A percentile compares a stretch with the other conserved stretches of the same genome.
Conservation (phyloP, 2,797 vertebrate species). For the Neosilurus mollespiculum region DNA sequence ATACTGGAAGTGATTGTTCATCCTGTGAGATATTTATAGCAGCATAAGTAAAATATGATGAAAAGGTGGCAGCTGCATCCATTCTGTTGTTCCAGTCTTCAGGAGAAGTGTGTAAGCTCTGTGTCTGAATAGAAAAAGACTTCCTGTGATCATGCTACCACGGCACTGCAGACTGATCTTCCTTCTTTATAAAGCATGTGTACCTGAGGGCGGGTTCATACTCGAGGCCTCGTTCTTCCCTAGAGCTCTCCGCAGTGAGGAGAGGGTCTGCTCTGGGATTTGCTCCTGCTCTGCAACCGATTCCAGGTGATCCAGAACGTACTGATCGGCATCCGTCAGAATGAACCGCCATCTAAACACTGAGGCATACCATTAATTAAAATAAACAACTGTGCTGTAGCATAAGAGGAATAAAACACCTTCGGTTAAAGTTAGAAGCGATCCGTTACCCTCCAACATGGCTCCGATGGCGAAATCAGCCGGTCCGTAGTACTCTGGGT, state of each 20-base stretch:
- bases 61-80: not conserved
- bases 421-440: not conserved
- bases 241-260: slow-evolving; percentile 71
- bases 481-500: slow-evolving; percentile 79
- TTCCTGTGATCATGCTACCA: not conserved
- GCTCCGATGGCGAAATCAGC: slow-evolving; percentile 86
- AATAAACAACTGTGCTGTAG: not conserved
- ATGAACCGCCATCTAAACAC: slow-evolving; percentile 87
- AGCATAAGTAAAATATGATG: too few species aligned
- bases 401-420: not conserved
- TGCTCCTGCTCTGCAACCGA: slow-evolving; percentile 63
- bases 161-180: not conserved
- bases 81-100: not conserved
- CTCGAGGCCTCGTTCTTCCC: slow-evolving; percentile 9
- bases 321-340: slow-evolving; percentile 79
- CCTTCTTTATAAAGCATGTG: not conserved
- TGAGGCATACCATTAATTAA: slow-evolving; percentile 51
- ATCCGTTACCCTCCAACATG: slow-evolving; percentile 79
- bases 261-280: slow-evolving; percentile 75
- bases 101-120: not conserved
- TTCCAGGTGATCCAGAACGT: slow-evolving; percentile 85
- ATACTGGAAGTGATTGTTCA: too few species aligned
- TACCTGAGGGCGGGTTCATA: slow-evolving; percentile 31
- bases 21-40: too few species aligned
- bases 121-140: not conserved